These are phyloP conservation scores for Drosophila sp. DNA, from an alignment of 1,140 invertebrate genomes.

Conservation along the genomic window DNA sequence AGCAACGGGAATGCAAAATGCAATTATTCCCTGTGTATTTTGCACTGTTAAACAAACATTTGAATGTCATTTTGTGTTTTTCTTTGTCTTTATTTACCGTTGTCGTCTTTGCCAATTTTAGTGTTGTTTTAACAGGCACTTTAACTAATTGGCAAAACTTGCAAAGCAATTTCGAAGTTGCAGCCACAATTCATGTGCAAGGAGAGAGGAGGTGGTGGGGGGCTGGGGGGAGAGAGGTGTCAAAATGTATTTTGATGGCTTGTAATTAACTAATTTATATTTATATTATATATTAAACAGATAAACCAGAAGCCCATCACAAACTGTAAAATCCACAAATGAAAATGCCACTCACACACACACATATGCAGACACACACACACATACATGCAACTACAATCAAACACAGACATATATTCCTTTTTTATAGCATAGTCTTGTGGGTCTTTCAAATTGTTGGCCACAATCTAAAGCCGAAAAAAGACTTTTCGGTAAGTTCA, in stretches of 20 bases:
- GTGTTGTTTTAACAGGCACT: constrained; percentile 20
- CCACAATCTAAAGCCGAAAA: constrained; percentile 17
- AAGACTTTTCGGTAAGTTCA: too few species aligned
- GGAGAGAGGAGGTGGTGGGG: too few species aligned
- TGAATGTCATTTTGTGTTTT: constrained; percentile 19
- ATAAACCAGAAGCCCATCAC: constrained; percentile 2
- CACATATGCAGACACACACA: background rate
- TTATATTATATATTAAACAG: too few species aligned
- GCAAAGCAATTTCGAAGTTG: constrained; percentile 6
- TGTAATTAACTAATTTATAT: constrained; percentile 60
- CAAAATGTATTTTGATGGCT: constrained; percentile 31
- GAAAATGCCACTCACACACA: background rate
- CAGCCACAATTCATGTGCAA: constrained; percentile 27
- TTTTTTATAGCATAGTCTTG: constrained; percentile 53
- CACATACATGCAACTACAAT: background rate
- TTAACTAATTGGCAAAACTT: constrained; percentile 46
- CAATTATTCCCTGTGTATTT: background rate
- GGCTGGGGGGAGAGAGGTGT: too few species aligned
- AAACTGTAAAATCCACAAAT: background rate
- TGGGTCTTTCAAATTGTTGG: constrained; percentile 27
- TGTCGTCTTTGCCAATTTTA: background rate
- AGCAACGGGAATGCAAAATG: constrained; percentile 4
- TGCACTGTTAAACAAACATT: constrained; percentile 22
- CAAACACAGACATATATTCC: background rate
- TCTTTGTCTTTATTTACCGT: constrained; percentile 2